These are phyloP conservation scores for Musca vetustissima DNA, from an alignment of 1,140 invertebrate species.

Conservation along the genomic window DNA sequence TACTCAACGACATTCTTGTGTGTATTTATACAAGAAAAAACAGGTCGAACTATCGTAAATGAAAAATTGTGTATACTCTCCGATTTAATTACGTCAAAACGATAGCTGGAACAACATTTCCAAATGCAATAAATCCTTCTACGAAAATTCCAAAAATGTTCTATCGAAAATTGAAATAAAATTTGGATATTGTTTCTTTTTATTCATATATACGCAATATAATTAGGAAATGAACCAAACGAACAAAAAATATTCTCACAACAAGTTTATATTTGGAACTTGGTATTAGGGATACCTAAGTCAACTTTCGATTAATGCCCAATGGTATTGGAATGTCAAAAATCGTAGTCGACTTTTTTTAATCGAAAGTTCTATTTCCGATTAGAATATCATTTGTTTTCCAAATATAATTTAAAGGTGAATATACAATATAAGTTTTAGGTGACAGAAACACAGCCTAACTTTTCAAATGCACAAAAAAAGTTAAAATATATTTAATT, in stretches of 20 bases:
- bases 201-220: conserved; percentile 3
- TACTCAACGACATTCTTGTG: conserved; percentile 24
- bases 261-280: conserved; percentile 23
- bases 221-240: conserved; percentile 21
- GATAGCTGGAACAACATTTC: conserved; percentile 19
- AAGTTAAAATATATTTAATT: too few species aligned
- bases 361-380: too few species aligned
- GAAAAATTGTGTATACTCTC: conserved; percentile 24
- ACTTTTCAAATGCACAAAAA: too few species aligned
- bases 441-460: too few species aligned
- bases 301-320: too few species aligned
- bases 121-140: conserved; percentile 10
- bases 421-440: too few species aligned
- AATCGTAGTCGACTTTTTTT: too few species aligned
- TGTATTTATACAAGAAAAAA: conserved; percentile 24
- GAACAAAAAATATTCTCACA: conserved; percentile 20
- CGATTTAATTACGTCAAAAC: conserved; percentile 21
- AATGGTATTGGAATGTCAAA: too few species aligned
- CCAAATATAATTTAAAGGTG: too few species aligned
- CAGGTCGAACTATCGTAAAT: conserved; percentile 16
- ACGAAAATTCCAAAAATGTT: conserved; percentile 11
- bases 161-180: conserved; percentile 3
- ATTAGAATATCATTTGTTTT: too few species aligned
- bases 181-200: conserved; percentile 10
- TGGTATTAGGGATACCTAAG: too few species aligned